Evolutionary conservation across 1,140 invertebrate species (phyloP), one percentile per base, ranked within the genome.

Genomic region (Papilio dardanus): DNA sequence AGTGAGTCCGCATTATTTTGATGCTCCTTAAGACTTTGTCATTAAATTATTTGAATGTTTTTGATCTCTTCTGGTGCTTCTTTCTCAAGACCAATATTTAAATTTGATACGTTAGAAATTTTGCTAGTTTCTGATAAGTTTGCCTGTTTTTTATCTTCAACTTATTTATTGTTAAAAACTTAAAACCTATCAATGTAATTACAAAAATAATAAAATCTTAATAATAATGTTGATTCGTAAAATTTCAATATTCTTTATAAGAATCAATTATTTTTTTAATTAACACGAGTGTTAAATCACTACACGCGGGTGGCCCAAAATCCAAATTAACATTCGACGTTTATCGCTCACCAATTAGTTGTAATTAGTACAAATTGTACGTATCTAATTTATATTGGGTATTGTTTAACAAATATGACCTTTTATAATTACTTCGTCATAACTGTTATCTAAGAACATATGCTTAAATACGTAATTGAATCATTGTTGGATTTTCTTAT

Each of bases 361-460:
- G 67, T 69, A 69, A 69, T 69, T 69, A 69, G 21, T 24, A 28
- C 67, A 40, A 69, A 68, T 35, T 68, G 66, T 69, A 21, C 31
- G 33, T 69, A 69, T 37, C 67, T 37, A 69, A 69, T 40, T 31
- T 67, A 10, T 40, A 28, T 69, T 37, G n/a, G 14, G 31, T 67
- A 16, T 19, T 35, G 2, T 68, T 33, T n/a, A 67, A 21, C 33
- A 69, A 42, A 69, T 69, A 42, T 69, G 33, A 37, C 31, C 35
- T 69, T 69, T 37, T 28, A 62, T 28, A 30, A 62, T 28, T 28
- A 14, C 10, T 30, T 62, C 12, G 24, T 28, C 12, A 30, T 54
- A 62, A 62, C 3, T 62, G 0, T 62, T 62, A 62, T 62, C 24
- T 28, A 28, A 58, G 21, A 28, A 19, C 24, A 28, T 28, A 62